Conservation (phyloP, 2,888 invertebrate genomes). For the Diplolepis rosae region DNA sequence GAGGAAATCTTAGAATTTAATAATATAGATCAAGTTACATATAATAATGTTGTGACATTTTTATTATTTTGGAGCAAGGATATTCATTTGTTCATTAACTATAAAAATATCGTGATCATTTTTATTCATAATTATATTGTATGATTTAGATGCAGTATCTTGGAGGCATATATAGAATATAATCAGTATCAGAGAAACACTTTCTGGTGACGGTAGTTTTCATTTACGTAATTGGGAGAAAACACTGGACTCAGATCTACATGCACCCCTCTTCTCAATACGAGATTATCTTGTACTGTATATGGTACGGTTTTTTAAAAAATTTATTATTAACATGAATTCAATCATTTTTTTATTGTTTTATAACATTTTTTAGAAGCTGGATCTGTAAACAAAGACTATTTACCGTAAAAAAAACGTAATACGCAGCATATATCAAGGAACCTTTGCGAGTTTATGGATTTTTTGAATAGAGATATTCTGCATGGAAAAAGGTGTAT, state of each 20-base stretch:
- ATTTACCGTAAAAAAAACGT: slow-evolving; percentile 44
- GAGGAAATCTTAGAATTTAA: slow-evolving; percentile 46
- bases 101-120: too few relatives aligned
- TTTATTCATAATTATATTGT: too few relatives aligned
- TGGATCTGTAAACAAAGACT: slow-evolving; percentile 42
- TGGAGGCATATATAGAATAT: slow-evolving; percentile 48
- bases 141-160: slow-evolving; percentile 47
- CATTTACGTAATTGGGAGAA: slow-evolving; percentile 51
- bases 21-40: slow-evolving; percentile 44
- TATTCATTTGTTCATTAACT: too few relatives aligned
- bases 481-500: too few relatives aligned
- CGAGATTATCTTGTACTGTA: slow-evolving; percentile 46
- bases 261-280: slow-evolving; percentile 46
- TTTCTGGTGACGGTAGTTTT: slow-evolving; percentile 45
- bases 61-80: too few relatives aligned
- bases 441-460: slow-evolving; percentile 49
- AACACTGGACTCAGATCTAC: slow-evolving; percentile 43
- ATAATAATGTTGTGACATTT: slow-evolving; percentile 45
- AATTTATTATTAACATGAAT: not conserved
- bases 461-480: too few relatives aligned
- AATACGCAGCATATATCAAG: slow-evolving; percentile 48
- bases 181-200: slow-evolving; percentile 44
- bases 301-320: slow-evolving; percentile 35
- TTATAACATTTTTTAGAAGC: slow-evolving; percentile 41
- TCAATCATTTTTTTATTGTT: not conserved